Evolutionary conservation across 2,888 invertebrate genomes (phyloP).

Genomic region (Pammene aurita): DNA sequence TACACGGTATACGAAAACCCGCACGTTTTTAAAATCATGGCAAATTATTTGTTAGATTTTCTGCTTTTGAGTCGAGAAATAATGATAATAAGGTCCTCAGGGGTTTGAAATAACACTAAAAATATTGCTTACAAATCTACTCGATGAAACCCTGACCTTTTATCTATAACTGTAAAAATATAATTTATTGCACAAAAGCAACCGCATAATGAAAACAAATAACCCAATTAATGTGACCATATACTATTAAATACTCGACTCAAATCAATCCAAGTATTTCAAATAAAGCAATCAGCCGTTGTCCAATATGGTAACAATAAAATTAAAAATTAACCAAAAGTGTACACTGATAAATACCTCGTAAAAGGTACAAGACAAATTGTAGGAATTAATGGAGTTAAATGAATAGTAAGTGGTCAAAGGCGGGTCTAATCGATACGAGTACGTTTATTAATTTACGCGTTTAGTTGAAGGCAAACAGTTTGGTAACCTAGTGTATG

Average conservation of each 20-base stretch:
- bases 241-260: constrained; percentile 17
- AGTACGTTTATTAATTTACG: constrained; percentile 32
- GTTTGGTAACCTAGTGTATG: constrained; percentile 2
- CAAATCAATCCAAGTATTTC: constrained; percentile 16
- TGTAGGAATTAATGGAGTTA: constrained; percentile 58
- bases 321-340: constrained; percentile 55
- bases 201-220: constrained; percentile 15
- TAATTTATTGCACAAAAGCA: neutral
- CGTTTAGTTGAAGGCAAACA: constrained; percentile 10
- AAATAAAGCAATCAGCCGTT: constrained; percentile 51
- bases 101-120: too few species aligned
- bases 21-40: too few species aligned
- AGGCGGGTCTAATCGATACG: constrained; percentile 35
- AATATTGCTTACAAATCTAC: neutral
- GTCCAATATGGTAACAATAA: constrained; percentile 52
- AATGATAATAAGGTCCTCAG: too few species aligned
- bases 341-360: constrained; percentile 60
- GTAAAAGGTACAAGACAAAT: constrained; percentile 65
- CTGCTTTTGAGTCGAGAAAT: too few species aligned
- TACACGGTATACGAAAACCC: too few species aligned
- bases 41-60: too few species aligned
- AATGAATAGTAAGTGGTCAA: constrained; percentile 59
- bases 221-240: constrained; percentile 13
- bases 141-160: neutral
- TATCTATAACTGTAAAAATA: neutral